phyloP scores from a whole-genome alignment of 2,797 vertebrate genomes.

The Pogonophryne albipinna region DNA sequence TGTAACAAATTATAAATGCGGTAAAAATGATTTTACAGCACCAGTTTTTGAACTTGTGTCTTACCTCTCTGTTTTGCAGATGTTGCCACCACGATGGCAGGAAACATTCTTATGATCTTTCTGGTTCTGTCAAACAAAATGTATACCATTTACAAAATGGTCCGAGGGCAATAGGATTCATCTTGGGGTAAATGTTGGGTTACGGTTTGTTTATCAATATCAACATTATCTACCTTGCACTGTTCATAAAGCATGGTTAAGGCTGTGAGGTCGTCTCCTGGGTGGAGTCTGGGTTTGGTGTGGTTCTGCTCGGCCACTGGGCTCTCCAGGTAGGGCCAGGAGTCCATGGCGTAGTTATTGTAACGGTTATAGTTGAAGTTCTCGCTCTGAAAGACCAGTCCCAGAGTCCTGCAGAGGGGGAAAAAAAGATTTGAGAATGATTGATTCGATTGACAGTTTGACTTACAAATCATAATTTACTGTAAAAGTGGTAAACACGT shows the following conservation, averaged over 20 bases:
- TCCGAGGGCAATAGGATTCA: neutral
- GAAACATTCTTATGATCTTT: slow-evolving; percentile 90
- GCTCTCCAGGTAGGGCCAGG: slow-evolving; percentile 92
- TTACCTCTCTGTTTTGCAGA: slow-evolving; percentile 92
- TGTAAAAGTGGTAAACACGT: neutral
- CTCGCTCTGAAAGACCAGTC: slow-evolving; percentile 93
- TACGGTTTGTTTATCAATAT: neutral
- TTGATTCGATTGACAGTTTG: neutral
- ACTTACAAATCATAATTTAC: neutral
- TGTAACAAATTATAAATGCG: neutral
- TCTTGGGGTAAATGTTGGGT: neutral
- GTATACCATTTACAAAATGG: neutral
- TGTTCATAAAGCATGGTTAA: slow-evolving; percentile 93
- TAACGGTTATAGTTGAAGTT: slow-evolving; percentile 91
- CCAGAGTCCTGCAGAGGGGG: slow-evolving; percentile 87
- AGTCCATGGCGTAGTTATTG: slow-evolving; percentile 89
- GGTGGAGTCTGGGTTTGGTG: slow-evolving; percentile 90
- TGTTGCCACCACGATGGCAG: slow-evolving; percentile 78
- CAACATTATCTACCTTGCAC: slow-evolving; percentile 87
- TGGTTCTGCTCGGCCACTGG: slow-evolving; percentile 84
- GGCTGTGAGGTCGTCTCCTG: slow-evolving; percentile 90
- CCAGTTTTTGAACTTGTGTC: neutral
- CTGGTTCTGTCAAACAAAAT: slow-evolving; percentile 80
- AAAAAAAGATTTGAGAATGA: neutral
- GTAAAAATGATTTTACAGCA: neutral